phyloP scores from a whole-genome alignment of 2,797 vertebrate species.

The Loriculus beryllinus region DNA sequence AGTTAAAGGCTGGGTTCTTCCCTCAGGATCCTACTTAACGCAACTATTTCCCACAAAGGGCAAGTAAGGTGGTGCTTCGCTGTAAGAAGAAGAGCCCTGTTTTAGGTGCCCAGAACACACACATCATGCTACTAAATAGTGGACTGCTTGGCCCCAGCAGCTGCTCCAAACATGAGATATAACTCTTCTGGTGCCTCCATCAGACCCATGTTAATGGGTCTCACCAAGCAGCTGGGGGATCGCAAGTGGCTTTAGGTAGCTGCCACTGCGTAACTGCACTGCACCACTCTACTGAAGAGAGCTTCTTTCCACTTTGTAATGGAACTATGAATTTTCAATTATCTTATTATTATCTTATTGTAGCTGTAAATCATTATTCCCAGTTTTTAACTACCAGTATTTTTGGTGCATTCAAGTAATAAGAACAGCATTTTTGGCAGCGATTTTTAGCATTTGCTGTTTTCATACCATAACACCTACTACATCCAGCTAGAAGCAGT shows the following conservation, averaged over 20 bases:
- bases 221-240: background rate
- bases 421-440: background rate
- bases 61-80: background rate
- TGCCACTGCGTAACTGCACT: background rate
- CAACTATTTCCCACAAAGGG: background rate
- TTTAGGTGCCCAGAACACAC: background rate
- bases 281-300: background rate
- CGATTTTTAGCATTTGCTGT: background rate
- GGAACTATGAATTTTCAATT: background rate
- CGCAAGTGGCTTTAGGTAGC: background rate
- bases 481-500: background rate
- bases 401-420: background rate
- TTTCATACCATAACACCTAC: background rate
- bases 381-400: background rate
- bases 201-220: background rate
- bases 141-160: background rate
- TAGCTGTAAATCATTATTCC: background rate
- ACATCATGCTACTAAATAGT: rapidly evolving
- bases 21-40: background rate
- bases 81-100: background rate
- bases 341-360: background rate
- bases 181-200: background rate
- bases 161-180: rapidly evolving
- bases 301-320: background rate
- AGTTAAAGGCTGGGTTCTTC: background rate